Evolutionary conservation across 2,113 vertebrate genomes (phyloP).

Genomic region (Triplophysa tibetana): DNA sequence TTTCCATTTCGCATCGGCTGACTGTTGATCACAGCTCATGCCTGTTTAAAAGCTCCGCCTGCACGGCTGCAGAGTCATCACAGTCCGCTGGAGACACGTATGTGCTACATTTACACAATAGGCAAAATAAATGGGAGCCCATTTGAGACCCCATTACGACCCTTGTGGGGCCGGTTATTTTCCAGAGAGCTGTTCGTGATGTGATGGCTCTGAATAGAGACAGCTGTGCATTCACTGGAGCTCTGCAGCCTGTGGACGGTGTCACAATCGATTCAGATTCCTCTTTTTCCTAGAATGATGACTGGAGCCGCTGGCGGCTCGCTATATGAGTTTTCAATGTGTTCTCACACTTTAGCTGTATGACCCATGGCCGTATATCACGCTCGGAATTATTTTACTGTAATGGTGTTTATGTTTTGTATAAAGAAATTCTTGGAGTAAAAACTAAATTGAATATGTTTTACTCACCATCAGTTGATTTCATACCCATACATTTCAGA

Average conservation of each 20-base stretch:
- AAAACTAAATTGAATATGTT: too few relatives aligned
- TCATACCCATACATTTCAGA: too few relatives aligned
- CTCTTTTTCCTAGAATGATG: slow-evolving; percentile 47
- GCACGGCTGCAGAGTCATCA: background rate
- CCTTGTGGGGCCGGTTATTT: slow-evolving; percentile 40
- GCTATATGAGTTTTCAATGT: background rate
- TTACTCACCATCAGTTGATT: too few relatives aligned
- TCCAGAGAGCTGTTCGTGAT: slow-evolving; percentile 46
- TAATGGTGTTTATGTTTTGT: too few relatives aligned
- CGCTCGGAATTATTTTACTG: background rate
- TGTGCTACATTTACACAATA: slow-evolving; percentile 40
- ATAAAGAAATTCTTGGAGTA: too few relatives aligned
- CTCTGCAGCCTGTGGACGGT: slow-evolving; percentile 22
- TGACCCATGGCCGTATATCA: background rate
- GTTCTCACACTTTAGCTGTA: background rate
- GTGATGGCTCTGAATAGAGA: slow-evolving; percentile 52
- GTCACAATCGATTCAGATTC: slow-evolving; percentile 51
- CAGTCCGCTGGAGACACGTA: slow-evolving; percentile 19
- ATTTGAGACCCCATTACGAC: slow-evolving; percentile 38
- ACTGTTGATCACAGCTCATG: slow-evolving; percentile 26
- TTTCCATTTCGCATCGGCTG: background rate
- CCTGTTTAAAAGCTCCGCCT: slow-evolving; percentile 17
- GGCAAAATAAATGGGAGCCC: slow-evolving; percentile 11
- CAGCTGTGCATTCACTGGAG: slow-evolving; percentile 37
- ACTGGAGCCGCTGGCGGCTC: slow-evolving; percentile 15